A percentile compares a stretch with the other conserved stretches of the same genome.
These are phyloP conservation scores for Yponomeuta cagnagella DNA, from an alignment of 2,888 invertebrate species.

Conservation along the genomic window DNA sequence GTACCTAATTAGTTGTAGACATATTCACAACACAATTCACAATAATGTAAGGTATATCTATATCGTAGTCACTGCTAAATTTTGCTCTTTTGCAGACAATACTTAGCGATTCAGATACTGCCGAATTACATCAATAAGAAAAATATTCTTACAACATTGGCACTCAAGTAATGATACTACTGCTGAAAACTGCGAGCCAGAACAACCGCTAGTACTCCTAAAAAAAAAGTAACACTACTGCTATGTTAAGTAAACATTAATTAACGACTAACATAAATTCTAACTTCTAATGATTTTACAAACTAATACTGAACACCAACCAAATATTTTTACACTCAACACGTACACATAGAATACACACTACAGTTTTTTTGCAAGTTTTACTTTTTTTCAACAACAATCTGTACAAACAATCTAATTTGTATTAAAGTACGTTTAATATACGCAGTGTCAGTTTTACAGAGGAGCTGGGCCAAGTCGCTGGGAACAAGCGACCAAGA, in stretches of 20 bases:
- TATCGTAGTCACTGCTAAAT: constrained; percentile 25
- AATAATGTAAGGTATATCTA: constrained; percentile 6
- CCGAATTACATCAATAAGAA: constrained; percentile 21
- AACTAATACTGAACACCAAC: constrained; percentile 63
- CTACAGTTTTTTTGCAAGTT: constrained; percentile 26
- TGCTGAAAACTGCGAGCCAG: constrained; percentile 31
- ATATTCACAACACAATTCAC: constrained; percentile 51
- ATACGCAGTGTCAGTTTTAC: constrained; percentile 23
- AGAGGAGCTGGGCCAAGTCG: not conserved
- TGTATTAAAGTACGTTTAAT: constrained; percentile 25
- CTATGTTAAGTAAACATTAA: constrained; percentile 61
- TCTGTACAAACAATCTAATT: constrained; percentile 56
- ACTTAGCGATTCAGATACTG: constrained; percentile 17
- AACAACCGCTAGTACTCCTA: constrained; percentile 53
- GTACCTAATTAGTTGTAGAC: constrained; percentile 36
- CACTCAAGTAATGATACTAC: constrained; percentile 38
- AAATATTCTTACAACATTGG: constrained; percentile 27
- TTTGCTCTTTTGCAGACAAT: constrained; percentile 43
- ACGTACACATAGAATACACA: constrained; percentile 37
- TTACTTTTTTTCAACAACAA: constrained; percentile 47
- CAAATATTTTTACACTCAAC: constrained; percentile 43
- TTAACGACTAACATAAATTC: constrained; percentile 69
- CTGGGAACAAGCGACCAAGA: not conserved
- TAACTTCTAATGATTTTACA: constrained; percentile 62
- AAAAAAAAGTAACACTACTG: constrained; percentile 48